Conservation (phyloP, 1,140 invertebrate species). For the Drosophila lacteicornis region DNA sequence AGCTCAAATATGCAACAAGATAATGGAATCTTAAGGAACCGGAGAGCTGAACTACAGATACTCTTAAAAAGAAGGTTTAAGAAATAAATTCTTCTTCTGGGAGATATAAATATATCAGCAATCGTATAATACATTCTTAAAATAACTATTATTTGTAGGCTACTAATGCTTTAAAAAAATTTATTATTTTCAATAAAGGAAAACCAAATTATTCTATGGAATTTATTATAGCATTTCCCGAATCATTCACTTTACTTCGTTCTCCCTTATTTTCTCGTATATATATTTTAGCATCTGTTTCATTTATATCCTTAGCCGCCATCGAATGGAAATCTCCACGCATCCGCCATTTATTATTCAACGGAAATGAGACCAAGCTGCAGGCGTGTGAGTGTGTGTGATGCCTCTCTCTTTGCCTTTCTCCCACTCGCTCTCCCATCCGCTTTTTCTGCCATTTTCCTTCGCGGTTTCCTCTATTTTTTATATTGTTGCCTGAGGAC, state of each 20-base stretch:
- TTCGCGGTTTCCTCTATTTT: constrained; percentile 45
- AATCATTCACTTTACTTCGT: background rate
- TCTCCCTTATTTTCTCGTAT: background rate
- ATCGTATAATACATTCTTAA: background rate
- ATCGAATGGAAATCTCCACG: constrained; percentile 28
- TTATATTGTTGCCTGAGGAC: constrained; percentile 58
- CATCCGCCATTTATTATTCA: constrained; percentile 64
- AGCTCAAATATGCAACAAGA: constrained; percentile 50
- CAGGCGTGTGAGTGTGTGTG: constrained; percentile 11
- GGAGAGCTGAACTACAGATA: background rate
- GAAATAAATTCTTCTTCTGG: background rate
- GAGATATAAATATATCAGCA: background rate
- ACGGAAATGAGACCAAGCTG: constrained; percentile 67
- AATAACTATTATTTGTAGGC: no score
- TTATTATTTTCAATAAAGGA: background rate
- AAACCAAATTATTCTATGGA: background rate
- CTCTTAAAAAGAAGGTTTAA: background rate
- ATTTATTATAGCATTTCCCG: no score
- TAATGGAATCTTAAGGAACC: constrained; percentile 6
- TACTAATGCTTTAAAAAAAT: background rate
- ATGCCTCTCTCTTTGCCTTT: background rate
- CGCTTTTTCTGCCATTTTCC: constrained; percentile 6
- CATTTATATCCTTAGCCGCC: constrained; percentile 49
- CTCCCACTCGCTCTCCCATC: background rate
- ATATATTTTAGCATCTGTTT: constrained; percentile 38